Conservation (phyloP, 2,888 invertebrate genomes). For the Argyresthia albistria region DNA sequence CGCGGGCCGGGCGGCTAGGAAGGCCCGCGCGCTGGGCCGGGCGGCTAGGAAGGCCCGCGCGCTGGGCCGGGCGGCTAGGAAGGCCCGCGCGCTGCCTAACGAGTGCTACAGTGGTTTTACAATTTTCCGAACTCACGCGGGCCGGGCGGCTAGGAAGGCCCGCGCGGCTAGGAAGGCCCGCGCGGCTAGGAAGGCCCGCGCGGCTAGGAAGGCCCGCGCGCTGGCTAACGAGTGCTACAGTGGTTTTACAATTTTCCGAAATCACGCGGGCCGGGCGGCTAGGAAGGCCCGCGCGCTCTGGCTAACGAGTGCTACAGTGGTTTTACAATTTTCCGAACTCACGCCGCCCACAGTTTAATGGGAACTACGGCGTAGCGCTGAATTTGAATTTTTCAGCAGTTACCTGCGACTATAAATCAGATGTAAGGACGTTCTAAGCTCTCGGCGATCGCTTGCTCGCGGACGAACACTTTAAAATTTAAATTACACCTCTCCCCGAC, state of each 20-base stretch:
- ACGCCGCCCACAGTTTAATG: constrained; percentile 27
- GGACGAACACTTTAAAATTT: constrained; percentile 60
- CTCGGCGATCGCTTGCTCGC: constrained; percentile 42
- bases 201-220: not conserved
- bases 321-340: constrained; percentile 2
- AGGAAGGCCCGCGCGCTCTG: not conserved
- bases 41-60: not conserved
- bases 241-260: constrained; percentile 2
- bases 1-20: no score
- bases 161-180: no score
- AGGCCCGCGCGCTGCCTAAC: not conserved
- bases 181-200: no score
- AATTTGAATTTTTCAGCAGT: constrained; percentile 69
- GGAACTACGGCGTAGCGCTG: constrained; percentile 30
- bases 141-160: constrained; percentile 7
- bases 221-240: not conserved
- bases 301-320: not conserved
- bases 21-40: not conserved
- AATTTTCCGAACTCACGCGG: constrained; percentile 9
- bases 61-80: not conserved
- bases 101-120: constrained; percentile 2
- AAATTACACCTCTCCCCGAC: constrained; percentile 32
- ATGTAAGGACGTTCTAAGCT: constrained; percentile 59
- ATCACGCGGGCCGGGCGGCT: not conserved
- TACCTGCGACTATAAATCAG: constrained; percentile 68